phyloP scores from a whole-genome alignment of 1,140 invertebrate genomes.

The Aphidius ervi region DNA sequence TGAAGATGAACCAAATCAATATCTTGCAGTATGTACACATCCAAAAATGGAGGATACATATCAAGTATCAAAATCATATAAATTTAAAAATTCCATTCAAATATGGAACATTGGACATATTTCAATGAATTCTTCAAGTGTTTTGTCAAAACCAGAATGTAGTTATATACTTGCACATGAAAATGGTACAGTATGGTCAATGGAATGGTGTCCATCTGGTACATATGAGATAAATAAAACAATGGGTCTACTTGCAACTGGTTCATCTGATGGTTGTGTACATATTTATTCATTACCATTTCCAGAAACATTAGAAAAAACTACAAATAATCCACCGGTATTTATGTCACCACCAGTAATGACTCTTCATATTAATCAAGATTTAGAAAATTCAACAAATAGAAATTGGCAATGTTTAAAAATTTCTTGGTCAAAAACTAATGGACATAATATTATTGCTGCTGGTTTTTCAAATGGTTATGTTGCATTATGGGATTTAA shows the following conservation, averaged over 20 bases:
- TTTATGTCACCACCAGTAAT: constrained; percentile 45
- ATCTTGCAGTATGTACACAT: constrained; percentile 55
- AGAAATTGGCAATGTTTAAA: constrained; percentile 48
- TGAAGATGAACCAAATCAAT: constrained; percentile 44
- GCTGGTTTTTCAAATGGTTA: constrained; percentile 65
- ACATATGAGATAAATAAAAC: constrained; percentile 54
- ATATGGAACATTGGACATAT: constrained; percentile 58
- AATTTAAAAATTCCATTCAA: constrained; percentile 55
- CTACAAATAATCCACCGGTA: constrained; percentile 34
- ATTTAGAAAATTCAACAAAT: constrained; percentile 29
- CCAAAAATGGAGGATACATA: constrained; percentile 49
- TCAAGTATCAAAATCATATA: constrained; percentile 39
- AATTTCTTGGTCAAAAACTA: constrained; percentile 50
- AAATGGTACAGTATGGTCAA: constrained; percentile 63
- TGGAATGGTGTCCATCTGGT: constrained; percentile 75
- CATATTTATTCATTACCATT: constrained; percentile 62
- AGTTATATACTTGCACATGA: constrained; percentile 60
- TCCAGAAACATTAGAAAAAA: constrained; percentile 42
- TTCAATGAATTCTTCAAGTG: constrained; percentile 27
- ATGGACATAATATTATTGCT: constrained; percentile 51
- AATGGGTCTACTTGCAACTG: constrained; percentile 67
- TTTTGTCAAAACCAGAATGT: constrained; percentile 32
- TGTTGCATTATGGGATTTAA: constrained; percentile 59
- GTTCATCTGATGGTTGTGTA: constrained; percentile 61
- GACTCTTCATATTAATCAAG: constrained; percentile 39